phyloP scores from a whole-genome alignment of 2,797 vertebrate genomes.

The Cheirogaleus major region DNA sequence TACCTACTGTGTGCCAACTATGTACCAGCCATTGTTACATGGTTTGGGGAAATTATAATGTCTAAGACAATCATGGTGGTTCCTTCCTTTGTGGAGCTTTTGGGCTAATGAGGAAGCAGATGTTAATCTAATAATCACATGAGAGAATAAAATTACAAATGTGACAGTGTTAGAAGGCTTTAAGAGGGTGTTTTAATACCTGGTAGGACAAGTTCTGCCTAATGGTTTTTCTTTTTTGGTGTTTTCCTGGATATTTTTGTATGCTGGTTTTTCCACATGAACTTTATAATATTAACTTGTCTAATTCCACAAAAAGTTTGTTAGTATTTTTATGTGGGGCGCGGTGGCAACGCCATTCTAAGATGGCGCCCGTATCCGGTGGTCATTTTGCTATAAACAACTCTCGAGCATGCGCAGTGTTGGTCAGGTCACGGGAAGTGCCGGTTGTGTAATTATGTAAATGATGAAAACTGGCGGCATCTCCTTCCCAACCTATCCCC shows the following conservation, averaged over 20 bases:
- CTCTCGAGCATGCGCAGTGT: too few species aligned
- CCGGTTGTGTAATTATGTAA: too few species aligned
- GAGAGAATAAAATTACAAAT: constrained; percentile 2
- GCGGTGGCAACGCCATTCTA: too few species aligned
- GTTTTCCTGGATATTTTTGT: neutral
- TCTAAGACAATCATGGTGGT: neutral
- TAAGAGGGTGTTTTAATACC: neutral
- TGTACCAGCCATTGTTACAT: neutral
- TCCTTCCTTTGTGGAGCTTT: neutral
- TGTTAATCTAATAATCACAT: neutral
- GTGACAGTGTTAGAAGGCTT: neutral
- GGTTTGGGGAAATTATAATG: neutral
- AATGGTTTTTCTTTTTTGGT: neutral
- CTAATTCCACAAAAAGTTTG: neutral
- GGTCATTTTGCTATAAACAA: too few species aligned
- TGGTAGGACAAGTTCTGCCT: neutral
- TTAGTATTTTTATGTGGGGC: constrained; percentile 24
- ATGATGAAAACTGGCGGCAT: too few species aligned
- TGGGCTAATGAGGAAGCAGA: neutral
- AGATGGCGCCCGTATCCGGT: too few species aligned
- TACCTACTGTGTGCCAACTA: neutral
- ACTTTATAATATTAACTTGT: neutral
- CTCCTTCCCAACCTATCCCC: too few species aligned
- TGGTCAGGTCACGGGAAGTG: too few species aligned
- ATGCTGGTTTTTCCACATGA: neutral